Evolutionary conservation across 2,113 vertebrate species (phyloP).

Genomic region (Microcebus murinus): DNA sequence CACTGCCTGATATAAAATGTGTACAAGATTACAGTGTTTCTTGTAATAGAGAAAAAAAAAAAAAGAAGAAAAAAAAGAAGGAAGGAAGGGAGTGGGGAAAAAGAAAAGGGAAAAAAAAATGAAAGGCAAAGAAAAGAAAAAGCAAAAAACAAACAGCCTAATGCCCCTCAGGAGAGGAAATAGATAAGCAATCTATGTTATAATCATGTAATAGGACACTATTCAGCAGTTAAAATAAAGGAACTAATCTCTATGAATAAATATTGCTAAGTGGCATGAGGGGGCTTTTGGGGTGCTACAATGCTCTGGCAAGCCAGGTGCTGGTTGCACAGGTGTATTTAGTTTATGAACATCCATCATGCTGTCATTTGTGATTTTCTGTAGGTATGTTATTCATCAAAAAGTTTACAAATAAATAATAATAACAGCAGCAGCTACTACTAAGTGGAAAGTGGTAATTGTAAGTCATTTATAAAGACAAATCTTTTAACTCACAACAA

Average conservation of each 20-base stretch:
- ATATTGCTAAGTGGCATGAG: not conserved
- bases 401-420: not conserved
- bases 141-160: not conserved
- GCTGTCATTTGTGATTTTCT: not conserved
- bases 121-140: not conserved
- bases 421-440: not conserved
- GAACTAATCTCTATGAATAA: not conserved
- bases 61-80: too few relatives aligned
- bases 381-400: not conserved
- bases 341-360: not conserved
- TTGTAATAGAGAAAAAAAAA: not conserved
- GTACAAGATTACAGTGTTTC: not conserved
- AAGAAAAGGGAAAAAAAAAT: not conserved
- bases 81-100: too few relatives aligned
- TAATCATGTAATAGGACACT: not conserved
- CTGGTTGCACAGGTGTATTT: not conserved
- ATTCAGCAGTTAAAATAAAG: not conserved
- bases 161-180: not conserved
- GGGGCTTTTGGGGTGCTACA: not conserved
- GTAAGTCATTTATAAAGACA: not conserved
- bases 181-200: not conserved
- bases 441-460: not conserved
- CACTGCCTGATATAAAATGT: not conserved
- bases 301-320: not conserved
- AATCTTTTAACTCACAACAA: not conserved